Evolutionary conservation across 2,113 vertebrate species (phyloP), one percentile per base, ranked within the genome.

Genomic region (Misgurnus anguillicaudatus): DNA sequence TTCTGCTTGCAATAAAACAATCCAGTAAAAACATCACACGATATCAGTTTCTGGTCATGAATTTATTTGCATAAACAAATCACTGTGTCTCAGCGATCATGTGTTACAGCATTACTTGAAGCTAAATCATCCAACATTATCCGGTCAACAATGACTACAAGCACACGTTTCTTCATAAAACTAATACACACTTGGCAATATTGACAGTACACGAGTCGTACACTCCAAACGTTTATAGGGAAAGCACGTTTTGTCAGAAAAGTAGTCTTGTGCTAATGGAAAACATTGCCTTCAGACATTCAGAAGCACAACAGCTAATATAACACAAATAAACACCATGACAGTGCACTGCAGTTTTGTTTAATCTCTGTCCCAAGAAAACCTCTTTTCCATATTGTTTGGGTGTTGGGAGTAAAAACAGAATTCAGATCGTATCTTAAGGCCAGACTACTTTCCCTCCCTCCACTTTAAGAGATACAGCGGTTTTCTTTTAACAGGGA

Each of bases 11-110:
- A 48, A 19, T 64, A n/a, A 53, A 67, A 42, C 19, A 71, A 70
- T 3, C 48, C 4, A 36, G 1, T 11, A 0, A 53, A 80, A 82
- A 67, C 9, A 21, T 38, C 31, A 67, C 10, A 39, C 53, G 17
- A 68, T n/a, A 17, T 39, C 19, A 19, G 14, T 65, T 24, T 78
- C 82, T 87, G 85, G 84, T 89, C 89, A 90, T 87, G 86, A 93
- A 89, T 90, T 94, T 82, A 87, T 90, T 94, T 93, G 90, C 91
- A 93, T 92, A 90, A 86, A 91, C 90, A 88, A 91, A 90, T 90
- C 87, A 89, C 88, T 86, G 81, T 80, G 60, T 88, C 80, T 90
- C 85, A 88, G 84, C 76, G 83, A 88, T 88, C 84, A 89, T 85
- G 84, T 80, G 85, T 91, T 87, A 89, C 86, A 90, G 87, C 87